These are phyloP conservation scores for Cyaniris semiargus DNA, from an alignment of 2,888 invertebrate genomes.

Conservation along the genomic window DNA sequence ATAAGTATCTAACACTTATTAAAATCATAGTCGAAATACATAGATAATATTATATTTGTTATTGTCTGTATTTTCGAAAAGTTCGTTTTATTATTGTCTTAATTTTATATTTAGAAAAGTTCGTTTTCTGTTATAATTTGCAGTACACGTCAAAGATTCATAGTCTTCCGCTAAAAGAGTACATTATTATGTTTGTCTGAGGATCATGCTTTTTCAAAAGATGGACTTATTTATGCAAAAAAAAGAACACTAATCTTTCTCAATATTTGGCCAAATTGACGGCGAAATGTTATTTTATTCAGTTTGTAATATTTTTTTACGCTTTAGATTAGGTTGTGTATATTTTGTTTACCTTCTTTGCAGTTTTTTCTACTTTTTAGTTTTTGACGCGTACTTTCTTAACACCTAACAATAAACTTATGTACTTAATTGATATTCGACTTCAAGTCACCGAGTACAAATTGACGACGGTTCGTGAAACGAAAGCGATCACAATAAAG, in stretches of 20 bases:
- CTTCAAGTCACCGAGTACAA: conserved; percentile 5
- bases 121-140: conserved; percentile 6
- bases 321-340: not conserved
- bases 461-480: conserved; percentile 31
- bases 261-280: too few species aligned
- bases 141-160: not conserved
- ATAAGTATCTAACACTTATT: conserved; percentile 32
- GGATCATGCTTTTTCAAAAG: not conserved
- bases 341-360: not conserved
- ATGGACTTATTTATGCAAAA: not conserved
- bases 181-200: not conserved
- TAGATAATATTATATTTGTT: not conserved
- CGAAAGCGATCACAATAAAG: conserved; percentile 35
- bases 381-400: conserved; percentile 4
- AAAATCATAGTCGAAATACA: not conserved
- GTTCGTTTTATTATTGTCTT: conserved; percentile 24
- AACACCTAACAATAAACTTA: not conserved
- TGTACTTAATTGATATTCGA: conserved; percentile 18
- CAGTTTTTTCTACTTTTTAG: not conserved
- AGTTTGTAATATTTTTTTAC: not conserved
- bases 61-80: conserved; percentile 19
- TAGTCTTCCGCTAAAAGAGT: not conserved
- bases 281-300: too few species aligned
- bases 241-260: too few species aligned
- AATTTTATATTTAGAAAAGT: too few species aligned